These are phyloP conservation scores for Gallinago undulata DNA, from an alignment of 2,113 vertebrate genomes.

Conservation along the genomic window DNA sequence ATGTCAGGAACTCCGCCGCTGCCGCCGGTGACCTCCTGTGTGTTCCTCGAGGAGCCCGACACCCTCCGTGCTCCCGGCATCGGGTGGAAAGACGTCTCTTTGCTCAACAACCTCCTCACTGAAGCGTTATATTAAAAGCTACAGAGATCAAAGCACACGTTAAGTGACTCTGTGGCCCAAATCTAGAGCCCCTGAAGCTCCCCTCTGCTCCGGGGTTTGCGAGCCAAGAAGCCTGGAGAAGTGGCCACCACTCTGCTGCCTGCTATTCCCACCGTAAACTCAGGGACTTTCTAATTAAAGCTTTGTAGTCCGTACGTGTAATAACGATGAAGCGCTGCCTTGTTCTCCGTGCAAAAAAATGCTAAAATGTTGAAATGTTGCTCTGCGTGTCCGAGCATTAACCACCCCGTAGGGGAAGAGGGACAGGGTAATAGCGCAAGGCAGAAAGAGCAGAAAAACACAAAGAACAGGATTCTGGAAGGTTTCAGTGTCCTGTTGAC, in stretches of 20 bases:
- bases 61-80: background rate
- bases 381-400: background rate
- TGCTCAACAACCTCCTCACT: background rate
- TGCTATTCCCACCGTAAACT: rapidly evolving
- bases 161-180: rapidly evolving
- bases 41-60: background rate
- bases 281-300: rapidly evolving
- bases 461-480: slow-evolving; percentile 58
- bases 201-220: background rate
- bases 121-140: background rate
- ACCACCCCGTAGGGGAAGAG: background rate
- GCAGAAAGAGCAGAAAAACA: background rate
- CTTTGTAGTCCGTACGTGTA: background rate
- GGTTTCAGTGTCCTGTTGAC: slow-evolving; percentile 57
- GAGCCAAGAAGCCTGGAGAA: background rate
- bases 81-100: background rate
- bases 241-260: background rate
- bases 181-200: background rate
- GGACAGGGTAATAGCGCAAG: background rate
- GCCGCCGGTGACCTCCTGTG: background rate
- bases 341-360: background rate
- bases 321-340: rapidly evolving
- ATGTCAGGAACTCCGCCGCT: background rate
- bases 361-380: background rate
- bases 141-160: rapidly evolving